Conservation (phyloP, 2,113 vertebrate species). For the Xiphias gladius region DNA sequence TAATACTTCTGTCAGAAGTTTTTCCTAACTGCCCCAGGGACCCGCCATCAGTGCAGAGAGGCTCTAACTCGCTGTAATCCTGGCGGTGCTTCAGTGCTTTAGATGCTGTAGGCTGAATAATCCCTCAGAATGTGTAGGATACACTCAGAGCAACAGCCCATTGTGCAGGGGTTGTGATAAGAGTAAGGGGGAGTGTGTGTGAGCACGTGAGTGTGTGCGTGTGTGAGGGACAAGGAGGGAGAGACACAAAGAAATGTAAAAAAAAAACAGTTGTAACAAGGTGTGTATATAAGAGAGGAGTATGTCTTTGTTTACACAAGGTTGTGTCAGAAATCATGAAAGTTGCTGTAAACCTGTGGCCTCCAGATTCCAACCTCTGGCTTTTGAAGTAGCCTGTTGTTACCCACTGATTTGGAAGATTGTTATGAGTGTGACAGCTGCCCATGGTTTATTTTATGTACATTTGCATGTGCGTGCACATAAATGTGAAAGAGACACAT, state of each 20-base stretch:
- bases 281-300: conserved; percentile 8
- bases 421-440: conserved; percentile 40
- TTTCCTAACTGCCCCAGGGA: conserved; percentile 1
- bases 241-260: conserved; percentile 8
- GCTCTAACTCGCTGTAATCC: conserved; percentile 60
- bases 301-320: conserved; percentile 20
- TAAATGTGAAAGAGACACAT: background rate
- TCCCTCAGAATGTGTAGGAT: conserved; percentile 86
- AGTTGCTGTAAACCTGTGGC: conserved; percentile 41
- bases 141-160: conserved; percentile 25
- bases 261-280: conserved; percentile 20
- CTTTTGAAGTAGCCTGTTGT: conserved; percentile 35
- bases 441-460: background rate
- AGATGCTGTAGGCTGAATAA: conserved; percentile 85
- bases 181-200: conserved; percentile 26
- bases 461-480: background rate
- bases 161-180: conserved; percentile 61
- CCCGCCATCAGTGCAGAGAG: background rate
- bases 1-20: conserved; percentile 23
- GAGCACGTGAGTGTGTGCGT: conserved; percentile 19
- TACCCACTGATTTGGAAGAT: conserved; percentile 44
- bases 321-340: background rate
- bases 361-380: conserved; percentile 48
- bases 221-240: background rate
- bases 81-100: conserved; percentile 54